These are phyloP conservation scores for Oedothorax gibbosus DNA, from an alignment of 1,140 invertebrate genomes.

Conservation along the genomic window DNA sequence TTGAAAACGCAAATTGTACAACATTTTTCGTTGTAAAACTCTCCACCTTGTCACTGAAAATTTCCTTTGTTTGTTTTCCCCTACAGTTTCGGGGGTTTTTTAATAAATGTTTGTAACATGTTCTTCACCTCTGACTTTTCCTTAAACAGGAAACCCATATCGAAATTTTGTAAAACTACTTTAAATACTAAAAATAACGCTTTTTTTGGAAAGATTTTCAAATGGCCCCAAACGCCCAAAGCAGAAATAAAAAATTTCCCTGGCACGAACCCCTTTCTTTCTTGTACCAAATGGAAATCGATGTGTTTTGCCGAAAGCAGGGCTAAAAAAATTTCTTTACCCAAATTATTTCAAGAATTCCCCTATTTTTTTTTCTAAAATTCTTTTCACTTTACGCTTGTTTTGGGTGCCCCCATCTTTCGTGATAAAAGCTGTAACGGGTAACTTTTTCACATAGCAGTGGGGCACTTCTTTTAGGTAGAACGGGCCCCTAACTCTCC, in stretches of 20 bases:
- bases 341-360: neutral
- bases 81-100: neutral
- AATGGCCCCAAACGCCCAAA: conserved; percentile 52
- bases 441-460: conserved; percentile 9
- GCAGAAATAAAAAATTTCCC: conserved; percentile 17
- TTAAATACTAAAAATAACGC: conserved; percentile 38
- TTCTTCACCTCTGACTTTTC: conserved; percentile 26
- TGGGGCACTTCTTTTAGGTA: too few species aligned
- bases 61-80: neutral
- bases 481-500: conserved; percentile 13
- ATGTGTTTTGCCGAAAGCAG: conserved; percentile 22
- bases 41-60: conserved; percentile 46
- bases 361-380: conserved; percentile 7
- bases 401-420: conserved; percentile 30
- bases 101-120: neutral
- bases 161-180: conserved; percentile 16
- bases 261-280: neutral
- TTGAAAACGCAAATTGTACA: neutral
- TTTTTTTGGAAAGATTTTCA: conserved; percentile 23
- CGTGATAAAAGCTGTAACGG: conserved; percentile 30
- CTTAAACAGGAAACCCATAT: neutral
- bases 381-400: neutral
- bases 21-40: conserved; percentile 26
- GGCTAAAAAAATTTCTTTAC: conserved; percentile 4
- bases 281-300: conserved; percentile 15